Evolutionary conservation across 2,113 vertebrate species (phyloP).

Genomic region (Acanthisitta chloris): DNA sequence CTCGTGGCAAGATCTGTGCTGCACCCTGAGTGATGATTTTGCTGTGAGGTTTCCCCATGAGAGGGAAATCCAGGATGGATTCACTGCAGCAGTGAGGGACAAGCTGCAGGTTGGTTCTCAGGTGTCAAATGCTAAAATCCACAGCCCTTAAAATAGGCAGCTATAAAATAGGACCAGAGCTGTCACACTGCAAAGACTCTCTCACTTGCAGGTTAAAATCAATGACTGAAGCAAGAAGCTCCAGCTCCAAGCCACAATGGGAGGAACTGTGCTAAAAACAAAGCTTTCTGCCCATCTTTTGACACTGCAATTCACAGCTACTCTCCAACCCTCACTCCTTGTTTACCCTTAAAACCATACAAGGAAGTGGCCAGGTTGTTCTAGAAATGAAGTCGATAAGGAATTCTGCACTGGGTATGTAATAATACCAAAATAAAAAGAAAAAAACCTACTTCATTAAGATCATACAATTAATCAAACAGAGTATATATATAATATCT

Average conservation of each 20-base stretch:
- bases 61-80: neutral
- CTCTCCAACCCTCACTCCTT: constrained; percentile 12
- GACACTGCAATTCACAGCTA: constrained; percentile 37
- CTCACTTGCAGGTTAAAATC: neutral
- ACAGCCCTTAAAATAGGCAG: neutral
- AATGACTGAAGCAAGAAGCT: neutral
- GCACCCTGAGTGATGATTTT: neutral
- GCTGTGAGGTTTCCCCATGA: neutral
- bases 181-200: neutral
- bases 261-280: neutral
- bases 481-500: constrained; percentile 85
- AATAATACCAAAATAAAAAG: constrained; percentile 84
- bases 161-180: neutral
- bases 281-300: constrained; percentile 68
- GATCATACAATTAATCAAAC: constrained; percentile 90
- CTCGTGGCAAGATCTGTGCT: neutral
- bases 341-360: constrained; percentile 40
- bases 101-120: neutral
- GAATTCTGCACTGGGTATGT: constrained; percentile 82
- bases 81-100: neutral
- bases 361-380: constrained; percentile 29
- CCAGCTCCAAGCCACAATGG: neutral
- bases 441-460: constrained; percentile 84
- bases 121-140: neutral
- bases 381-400: neutral